These are phyloP conservation scores for Stegodyphus dumicola DNA, from an alignment of 1,140 invertebrate genomes.

Conservation along the genomic window DNA sequence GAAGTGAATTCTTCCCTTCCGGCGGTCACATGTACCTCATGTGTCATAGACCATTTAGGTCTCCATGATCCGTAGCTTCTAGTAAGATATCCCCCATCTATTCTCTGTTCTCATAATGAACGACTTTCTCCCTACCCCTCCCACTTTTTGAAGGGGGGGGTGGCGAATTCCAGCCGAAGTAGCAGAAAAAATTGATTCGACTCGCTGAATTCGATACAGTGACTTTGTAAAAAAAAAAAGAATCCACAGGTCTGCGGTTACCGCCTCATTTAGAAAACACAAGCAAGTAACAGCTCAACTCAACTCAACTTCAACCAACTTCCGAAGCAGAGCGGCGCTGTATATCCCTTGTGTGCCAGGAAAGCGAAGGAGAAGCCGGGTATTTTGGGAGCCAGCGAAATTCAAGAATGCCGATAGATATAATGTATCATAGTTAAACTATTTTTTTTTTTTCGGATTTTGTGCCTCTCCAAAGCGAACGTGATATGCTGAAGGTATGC, in stretches of 20 bases:
- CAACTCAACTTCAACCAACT: constrained; percentile 31
- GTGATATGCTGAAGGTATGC: not conserved
- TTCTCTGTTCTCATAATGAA: not conserved
- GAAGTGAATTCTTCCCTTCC: too few species aligned
- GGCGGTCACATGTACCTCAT: too few species aligned
- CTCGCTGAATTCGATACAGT: too few species aligned
- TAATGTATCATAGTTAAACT: constrained; percentile 11
- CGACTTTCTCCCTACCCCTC: too few species aligned
- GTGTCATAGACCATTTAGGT: constrained; percentile 26
- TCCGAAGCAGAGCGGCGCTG: not conserved
- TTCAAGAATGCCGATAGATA: constrained; percentile 4
- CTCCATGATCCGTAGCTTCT: constrained; percentile 26
- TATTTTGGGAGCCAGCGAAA: not conserved
- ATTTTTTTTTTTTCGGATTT: too few species aligned
- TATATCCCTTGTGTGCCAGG: not conserved
- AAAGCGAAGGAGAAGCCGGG: not conserved
- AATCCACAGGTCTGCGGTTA: constrained; percentile 29
- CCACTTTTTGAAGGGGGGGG: too few species aligned
- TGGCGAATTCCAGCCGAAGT: too few species aligned
- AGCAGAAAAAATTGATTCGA: too few species aligned
- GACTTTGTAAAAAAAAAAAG: not conserved
- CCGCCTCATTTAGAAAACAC: constrained; percentile 48
- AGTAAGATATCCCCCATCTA: not conserved
- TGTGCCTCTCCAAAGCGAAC: not conserved
- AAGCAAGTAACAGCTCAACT: constrained; percentile 19